Conservation (phyloP, 2,888 invertebrate species). For the Nipponacmea schrenckii region DNA sequence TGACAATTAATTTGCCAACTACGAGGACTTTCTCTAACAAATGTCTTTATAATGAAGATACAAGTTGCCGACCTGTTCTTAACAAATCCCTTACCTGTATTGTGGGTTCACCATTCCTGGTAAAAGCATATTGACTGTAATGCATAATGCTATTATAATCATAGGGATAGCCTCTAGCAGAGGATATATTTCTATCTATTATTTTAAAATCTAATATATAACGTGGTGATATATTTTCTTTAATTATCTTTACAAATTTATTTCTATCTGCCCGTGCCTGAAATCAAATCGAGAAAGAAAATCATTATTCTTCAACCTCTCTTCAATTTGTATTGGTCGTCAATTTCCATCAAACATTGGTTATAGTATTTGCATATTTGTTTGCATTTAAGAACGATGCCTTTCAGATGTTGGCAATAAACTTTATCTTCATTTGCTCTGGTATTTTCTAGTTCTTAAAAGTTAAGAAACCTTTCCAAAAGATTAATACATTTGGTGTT, state of each 20-base stretch:
- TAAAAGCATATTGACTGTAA: constrained; percentile 56
- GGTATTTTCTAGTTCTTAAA: no score
- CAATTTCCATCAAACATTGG: no score
- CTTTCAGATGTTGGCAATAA: no score
- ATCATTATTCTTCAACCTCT: neutral
- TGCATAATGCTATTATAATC: constrained; percentile 64
- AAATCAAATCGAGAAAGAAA: constrained; percentile 10
- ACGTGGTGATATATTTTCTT: constrained; percentile 52
- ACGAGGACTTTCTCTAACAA: no score
- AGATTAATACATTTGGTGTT: no score
- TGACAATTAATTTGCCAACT: no score
- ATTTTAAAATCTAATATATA: constrained; percentile 52
- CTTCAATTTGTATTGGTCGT: neutral
- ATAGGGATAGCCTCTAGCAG: constrained; percentile 59
- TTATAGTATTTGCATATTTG: no score
- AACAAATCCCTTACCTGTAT: constrained; percentile 43
- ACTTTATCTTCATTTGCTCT: no score
- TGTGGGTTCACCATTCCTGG: constrained; percentile 53
- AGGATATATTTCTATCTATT: constrained; percentile 39
- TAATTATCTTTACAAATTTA: constrained; percentile 49
- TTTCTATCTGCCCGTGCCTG: constrained; percentile 61
- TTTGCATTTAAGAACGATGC: no score
- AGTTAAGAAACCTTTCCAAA: no score
- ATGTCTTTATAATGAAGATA: no score
- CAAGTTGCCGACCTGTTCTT: no score